Conservation (phyloP, 2,888 invertebrate species). For the Ceramica pisi region DNA sequence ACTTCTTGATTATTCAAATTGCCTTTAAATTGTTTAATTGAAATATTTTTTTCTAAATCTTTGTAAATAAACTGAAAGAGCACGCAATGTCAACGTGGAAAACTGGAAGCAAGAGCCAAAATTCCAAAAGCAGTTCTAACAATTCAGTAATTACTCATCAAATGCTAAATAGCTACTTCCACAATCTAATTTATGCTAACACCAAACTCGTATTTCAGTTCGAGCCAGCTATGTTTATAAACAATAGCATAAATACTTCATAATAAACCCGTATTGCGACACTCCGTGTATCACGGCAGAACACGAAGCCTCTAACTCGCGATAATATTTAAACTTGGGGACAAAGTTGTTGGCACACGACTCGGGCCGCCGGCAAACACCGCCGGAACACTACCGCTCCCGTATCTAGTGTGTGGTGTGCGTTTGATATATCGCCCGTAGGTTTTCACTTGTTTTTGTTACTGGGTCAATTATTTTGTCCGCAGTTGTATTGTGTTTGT, state of each 20-base stretch:
- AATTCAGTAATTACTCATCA: conserved; percentile 38
- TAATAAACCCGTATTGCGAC: conserved; percentile 67
- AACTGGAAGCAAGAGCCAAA: conserved; percentile 16
- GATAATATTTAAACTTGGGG: conserved; percentile 68
- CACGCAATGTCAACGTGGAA: not conserved
- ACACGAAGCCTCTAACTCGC: conserved; percentile 60
- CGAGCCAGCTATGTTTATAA: conserved; percentile 53
- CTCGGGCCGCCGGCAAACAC: conserved; percentile 62
- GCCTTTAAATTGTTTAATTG: not conserved
- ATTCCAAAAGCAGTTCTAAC: not conserved
- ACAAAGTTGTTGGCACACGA: conserved; percentile 69
- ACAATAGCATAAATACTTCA: conserved; percentile 61
- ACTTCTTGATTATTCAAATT: not conserved
- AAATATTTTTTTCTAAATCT: too few species aligned
- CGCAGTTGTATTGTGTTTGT: conserved; percentile 60
- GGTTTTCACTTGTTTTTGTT: conserved; percentile 69
- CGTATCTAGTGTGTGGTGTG: conserved; percentile 66
- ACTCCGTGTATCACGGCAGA: conserved; percentile 58
- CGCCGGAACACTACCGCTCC: conserved; percentile 66
- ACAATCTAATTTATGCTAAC: conserved; percentile 54
- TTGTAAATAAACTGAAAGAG: not conserved
- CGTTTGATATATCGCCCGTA: conserved; percentile 68
- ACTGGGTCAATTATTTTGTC: conserved; percentile 68
- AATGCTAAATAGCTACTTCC: conserved; percentile 49
- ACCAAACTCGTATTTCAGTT: conserved; percentile 46